phyloP scores from a whole-genome alignment of 2,113 vertebrate genomes.

The Empidonax alnorum region DNA sequence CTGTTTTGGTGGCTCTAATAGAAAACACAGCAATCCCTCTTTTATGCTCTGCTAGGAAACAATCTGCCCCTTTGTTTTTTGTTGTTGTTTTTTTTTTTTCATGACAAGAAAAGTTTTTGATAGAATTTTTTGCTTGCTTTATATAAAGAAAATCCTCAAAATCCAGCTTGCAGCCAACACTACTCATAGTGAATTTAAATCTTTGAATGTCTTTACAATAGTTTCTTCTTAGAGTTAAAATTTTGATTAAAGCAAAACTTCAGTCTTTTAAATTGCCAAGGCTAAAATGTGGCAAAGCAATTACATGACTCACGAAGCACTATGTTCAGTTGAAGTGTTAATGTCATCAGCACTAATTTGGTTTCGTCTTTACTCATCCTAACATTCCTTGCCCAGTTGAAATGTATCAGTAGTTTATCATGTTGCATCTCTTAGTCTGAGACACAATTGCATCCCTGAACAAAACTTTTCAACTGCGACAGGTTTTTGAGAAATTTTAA shows the following conservation, averaged over 20 bases:
- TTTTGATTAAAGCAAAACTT: background rate
- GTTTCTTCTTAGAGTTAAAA: background rate
- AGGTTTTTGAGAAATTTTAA: background rate
- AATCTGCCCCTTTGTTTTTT: background rate
- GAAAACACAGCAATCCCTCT: slow-evolving; percentile 58
- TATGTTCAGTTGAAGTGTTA: background rate
- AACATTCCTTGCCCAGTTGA: background rate
- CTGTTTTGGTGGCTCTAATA: slow-evolving; percentile 61
- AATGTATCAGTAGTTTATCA: background rate
- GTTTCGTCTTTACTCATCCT: background rate
- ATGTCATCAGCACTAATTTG: background rate
- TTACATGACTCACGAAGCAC: background rate
- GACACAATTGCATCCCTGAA: background rate
- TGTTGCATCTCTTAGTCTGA: background rate
- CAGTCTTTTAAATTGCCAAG: background rate
- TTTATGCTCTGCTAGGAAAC: slow-evolving; percentile 65
- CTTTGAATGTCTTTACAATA: background rate
- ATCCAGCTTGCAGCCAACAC: background rate
- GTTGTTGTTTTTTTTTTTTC: background rate
- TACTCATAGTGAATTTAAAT: slow-evolving; percentile 8
- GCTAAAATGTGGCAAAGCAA: background rate
- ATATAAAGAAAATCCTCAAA: slow-evolving; percentile 37
- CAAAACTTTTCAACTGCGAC: background rate
- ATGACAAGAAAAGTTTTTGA: slow-evolving; percentile 31
- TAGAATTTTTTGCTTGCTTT: slow-evolving; percentile 50